Percentiles rank a stretch among this genome's conserved stretches.
These are phyloP conservation scores for Trichopoda pennipes DNA, from an alignment of 2,888 invertebrate species.

Conservation along the genomic window DNA sequence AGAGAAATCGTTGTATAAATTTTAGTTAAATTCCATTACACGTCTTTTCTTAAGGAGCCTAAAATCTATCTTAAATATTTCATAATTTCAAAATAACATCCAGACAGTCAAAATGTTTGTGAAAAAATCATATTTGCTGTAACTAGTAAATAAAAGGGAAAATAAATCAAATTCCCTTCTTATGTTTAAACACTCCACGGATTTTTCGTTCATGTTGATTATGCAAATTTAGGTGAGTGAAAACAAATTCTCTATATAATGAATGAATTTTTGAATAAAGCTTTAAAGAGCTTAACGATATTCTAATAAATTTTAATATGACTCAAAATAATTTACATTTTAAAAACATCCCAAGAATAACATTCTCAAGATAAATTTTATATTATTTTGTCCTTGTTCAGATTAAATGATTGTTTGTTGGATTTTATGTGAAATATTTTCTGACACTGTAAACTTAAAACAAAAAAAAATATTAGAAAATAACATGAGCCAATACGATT, in stretches of 20 bases:
- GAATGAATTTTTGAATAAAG: conserved; percentile 54
- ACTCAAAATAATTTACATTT: conserved; percentile 56
- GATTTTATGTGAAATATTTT: conserved; percentile 20
- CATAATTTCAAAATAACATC: background rate
- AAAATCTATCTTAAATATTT: background rate
- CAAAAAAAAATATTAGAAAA: background rate
- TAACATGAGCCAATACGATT: conserved; percentile 12
- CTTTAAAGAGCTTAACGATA: conserved; percentile 53
- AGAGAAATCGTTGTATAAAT: too few species aligned
- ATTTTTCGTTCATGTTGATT: conserved; percentile 14
- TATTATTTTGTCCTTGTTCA: conserved; percentile 1
- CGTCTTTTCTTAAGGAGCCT: too few species aligned
- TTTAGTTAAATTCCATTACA: too few species aligned
- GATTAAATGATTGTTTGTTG: conserved; percentile 13
- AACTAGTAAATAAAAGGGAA: background rate
- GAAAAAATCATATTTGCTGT: background rate
- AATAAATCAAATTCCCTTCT: conserved; percentile 6
- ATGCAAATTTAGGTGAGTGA: background rate
- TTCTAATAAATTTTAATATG: conserved; percentile 64
- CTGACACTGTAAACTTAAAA: background rate
- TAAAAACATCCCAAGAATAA: conserved; percentile 14
- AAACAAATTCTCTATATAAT: conserved; percentile 22
- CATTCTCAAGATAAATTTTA: background rate
- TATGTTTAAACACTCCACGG: background rate
- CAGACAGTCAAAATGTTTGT: too few species aligned